These are phyloP conservation scores for Subanguina moxae DNA, from an alignment of 1,140 invertebrate genomes.

Conservation along the genomic window DNA sequence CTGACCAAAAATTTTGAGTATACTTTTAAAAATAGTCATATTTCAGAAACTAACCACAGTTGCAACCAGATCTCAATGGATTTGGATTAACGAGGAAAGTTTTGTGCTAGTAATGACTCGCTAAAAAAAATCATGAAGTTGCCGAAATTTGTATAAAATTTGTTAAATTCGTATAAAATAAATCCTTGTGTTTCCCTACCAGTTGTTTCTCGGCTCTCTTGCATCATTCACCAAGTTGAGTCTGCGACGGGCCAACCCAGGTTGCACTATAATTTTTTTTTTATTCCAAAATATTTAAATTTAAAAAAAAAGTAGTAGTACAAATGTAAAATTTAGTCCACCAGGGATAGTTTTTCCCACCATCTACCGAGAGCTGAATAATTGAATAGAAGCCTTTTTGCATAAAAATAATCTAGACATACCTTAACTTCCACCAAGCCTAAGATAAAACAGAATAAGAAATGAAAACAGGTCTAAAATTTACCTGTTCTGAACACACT, in stretches of 20 bases:
- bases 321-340: conserved; percentile 61
- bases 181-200: background rate
- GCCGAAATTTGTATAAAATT: too few species aligned
- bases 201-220: conserved; percentile 36
- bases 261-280: conserved; percentile 39
- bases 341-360: conserved; percentile 74
- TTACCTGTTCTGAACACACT: conserved; percentile 68
- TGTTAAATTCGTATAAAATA: too few species aligned
- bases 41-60: too few species aligned
- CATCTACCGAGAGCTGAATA: conserved; percentile 63
- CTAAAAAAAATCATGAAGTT: too few species aligned
- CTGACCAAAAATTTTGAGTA: too few species aligned
- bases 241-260: conserved; percentile 25
- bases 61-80: too few species aligned
- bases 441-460: conserved; percentile 54
- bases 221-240: conserved; percentile 41
- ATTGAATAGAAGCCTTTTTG: too few species aligned
- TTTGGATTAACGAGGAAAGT: too few species aligned
- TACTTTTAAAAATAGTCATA: too few species aligned
- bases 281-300: conserved; percentile 6
- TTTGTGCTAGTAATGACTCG: too few species aligned
- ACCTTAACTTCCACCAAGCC: conserved; percentile 70
- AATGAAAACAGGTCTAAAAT: background rate
- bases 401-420: too few species aligned
- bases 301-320: conserved; percentile 24